Base-by-base conservation (phyloP, 37 sponge, comb jelly and placozoan genomes). In the Cliona cf. orientalis region DNA sequence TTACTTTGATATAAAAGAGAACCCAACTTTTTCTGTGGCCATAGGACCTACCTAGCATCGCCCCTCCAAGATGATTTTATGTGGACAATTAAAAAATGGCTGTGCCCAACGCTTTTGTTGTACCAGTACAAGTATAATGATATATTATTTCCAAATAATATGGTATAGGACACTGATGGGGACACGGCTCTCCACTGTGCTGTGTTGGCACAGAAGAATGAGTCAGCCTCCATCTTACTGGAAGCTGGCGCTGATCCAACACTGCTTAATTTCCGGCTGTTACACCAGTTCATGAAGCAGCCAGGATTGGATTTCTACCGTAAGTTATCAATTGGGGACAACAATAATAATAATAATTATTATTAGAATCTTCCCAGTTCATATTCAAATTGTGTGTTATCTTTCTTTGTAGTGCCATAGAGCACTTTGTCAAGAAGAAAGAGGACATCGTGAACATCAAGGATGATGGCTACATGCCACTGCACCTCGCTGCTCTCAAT, bases 181-280 rank as follows among this genome's bases (percentile, higher is more conserved):
- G 91, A 94, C 65, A 94, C 95, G 58, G 80, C 95, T 19, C 76
- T 94, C 2, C 95, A 94, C 42, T 78, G 78, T 76, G 88, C 91
- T 23, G 83, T 90, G 1, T 29, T 83, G 42, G 87, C 89, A 41
- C 86, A 81, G 60, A 86, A 90, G 49, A 49, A 78, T 37, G 91
- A 85, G 39, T 61, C 84, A 34, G 81, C 84, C 1, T 29, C 46
- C 0, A 43, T 87, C 21, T 49, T 94, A 79, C 60, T 94, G 71
- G 95, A 94, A 9, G 85, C 85, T 34, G 88, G 88, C 1, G 88
- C 88, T 4, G 81, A 90, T 46, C 95, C 91, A 4, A 58, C 59
- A 32, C 43, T 89, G 14, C 32, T 76, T 28, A 94, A 94, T 45
- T 82, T 86, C 56, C 31, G 80, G 58, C 79, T 83, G 33, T 94